phyloP scores from a whole-genome alignment of 2,797 vertebrate species.

The Scolopax rusticola region DNA sequence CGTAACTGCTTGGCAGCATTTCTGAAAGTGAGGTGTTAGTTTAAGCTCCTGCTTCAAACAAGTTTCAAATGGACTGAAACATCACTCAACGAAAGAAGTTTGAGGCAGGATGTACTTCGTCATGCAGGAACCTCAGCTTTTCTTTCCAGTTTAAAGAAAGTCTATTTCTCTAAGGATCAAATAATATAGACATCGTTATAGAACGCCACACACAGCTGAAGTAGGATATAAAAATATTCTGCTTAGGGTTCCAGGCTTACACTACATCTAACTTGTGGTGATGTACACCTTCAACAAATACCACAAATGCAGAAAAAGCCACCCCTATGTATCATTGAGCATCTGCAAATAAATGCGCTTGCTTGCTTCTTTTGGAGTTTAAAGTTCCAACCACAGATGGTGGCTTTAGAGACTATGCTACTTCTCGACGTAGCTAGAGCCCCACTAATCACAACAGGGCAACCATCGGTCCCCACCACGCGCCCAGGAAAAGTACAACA shows the following conservation, averaged over 20 bases:
- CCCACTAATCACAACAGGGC: not conserved
- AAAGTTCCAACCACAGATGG: not conserved
- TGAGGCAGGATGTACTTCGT: not conserved
- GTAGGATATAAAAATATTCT: not conserved
- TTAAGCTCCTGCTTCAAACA: not conserved
- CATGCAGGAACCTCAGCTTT: not conserved
- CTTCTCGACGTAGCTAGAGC: not conserved
- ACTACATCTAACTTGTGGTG: not conserved
- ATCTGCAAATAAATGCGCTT: not conserved
- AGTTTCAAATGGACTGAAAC: not conserved
- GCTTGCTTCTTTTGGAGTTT: not conserved
- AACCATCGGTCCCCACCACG: not conserved
- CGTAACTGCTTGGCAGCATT: not conserved
- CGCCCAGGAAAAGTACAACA: not conserved
- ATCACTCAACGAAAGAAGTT: not conserved
- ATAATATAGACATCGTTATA: fast-evolving
- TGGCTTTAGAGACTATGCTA: not conserved
- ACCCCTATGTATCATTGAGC: not conserved
- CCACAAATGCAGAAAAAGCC: not conserved
- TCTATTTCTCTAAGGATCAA: not conserved
- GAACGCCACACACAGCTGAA: not conserved
- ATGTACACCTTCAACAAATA: not conserved
- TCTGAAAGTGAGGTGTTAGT: not conserved
- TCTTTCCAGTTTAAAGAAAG: not conserved
- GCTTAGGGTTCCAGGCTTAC: not conserved